These are phyloP conservation scores for Salvator merianae DNA, from an alignment of 2,113 vertebrate genomes.

Conservation along the genomic window DNA sequence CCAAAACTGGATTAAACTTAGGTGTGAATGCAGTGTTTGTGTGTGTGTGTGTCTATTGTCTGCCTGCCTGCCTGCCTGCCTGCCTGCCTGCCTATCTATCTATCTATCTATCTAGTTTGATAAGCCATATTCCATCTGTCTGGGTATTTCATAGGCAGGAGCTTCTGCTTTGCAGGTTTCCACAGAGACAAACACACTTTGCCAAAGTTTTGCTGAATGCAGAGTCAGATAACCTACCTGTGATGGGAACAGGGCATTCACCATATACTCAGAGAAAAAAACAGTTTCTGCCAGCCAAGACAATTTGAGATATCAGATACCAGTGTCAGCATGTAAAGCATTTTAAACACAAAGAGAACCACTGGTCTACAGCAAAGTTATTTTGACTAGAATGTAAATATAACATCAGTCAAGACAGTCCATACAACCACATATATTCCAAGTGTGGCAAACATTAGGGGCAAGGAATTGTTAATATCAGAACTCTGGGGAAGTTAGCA, in stretches of 20 bases:
- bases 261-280: background rate
- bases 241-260: background rate
- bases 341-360: background rate
- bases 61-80: no score
- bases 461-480: background rate
- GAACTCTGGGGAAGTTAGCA: background rate
- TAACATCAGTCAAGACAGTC: background rate
- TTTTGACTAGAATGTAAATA: background rate
- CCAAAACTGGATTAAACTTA: no score
- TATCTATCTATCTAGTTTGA: no score
- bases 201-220: background rate
- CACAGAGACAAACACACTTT: background rate
- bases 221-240: background rate
- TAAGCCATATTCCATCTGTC: background rate
- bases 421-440: no score
- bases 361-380: background rate
- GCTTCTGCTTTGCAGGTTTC: background rate
- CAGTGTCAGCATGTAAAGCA: background rate
- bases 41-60: no score
- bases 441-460: no score
- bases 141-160: background rate
- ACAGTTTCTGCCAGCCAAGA: background rate
- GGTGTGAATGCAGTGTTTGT: no score
- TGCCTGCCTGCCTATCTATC: no score
- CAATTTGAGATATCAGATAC: background rate